Conservation (phyloP, 2,113 vertebrate species). For the Symphodus melops region DNA sequence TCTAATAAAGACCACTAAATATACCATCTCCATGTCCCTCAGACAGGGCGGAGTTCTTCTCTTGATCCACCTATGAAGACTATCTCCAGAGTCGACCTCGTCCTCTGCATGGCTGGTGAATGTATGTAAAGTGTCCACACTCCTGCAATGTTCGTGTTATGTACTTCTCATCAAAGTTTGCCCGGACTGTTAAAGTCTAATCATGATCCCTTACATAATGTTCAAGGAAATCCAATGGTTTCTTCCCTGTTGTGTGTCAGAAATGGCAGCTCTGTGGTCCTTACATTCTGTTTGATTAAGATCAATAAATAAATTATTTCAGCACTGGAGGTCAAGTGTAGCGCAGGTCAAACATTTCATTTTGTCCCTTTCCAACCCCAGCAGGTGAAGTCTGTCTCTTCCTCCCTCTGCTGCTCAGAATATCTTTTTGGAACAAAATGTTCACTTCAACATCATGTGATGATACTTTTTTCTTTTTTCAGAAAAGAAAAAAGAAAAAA, state of each 20-base stretch:
- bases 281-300: not conserved
- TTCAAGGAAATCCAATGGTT: not conserved
- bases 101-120: no score
- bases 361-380: not conserved
- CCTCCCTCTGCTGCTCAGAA: not conserved
- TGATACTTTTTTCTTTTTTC: not conserved
- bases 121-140: no score
- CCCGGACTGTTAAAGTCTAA: no score
- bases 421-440: slow-evolving; percentile 5
- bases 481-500: no score
- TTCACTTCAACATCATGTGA: not conserved
- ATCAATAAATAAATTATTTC: not conserved
- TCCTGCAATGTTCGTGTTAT: no score
- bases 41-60: no score
- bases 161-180: no score
- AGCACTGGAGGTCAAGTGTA: not conserved
- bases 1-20: no score
- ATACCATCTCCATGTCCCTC: no score
- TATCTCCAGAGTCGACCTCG: no score
- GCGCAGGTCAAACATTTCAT: slow-evolving; percentile 3
- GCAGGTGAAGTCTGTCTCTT: slow-evolving; percentile 8
- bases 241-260: not conserved
- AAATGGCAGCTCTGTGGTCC: not conserved
- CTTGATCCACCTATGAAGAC: no score
- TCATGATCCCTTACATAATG: no score